Base-by-base conservation (phyloP, 2,888 invertebrate species). In the Trissolcus japonicus region DNA sequence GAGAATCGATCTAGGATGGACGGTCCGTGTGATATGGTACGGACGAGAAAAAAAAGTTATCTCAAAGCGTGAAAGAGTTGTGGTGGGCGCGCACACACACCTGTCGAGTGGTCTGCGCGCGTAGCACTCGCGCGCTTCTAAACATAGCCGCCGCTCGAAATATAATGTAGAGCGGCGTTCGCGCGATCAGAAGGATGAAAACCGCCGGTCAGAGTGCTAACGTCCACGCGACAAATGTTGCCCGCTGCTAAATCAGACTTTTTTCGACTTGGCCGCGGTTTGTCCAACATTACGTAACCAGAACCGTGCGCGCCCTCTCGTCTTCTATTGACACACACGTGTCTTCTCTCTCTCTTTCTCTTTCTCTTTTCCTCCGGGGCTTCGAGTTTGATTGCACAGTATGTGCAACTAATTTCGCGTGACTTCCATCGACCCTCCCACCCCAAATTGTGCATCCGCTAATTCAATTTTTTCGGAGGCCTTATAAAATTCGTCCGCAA, bases 111-210 rank as follows among this genome's bases (percentile, higher is more conserved):
- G 59, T 75, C 66, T 57, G 59, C 68, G 76, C 68, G 21, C 19
- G 53, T 75, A 79, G 81, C 71, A 81, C 82, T 25, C 25, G 25
- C 79, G 80, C 25, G 75, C 78, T 80, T 82, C 88, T 87, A 88
- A 88, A 87, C 83, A 85, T 88, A 88, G 87, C 84, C 80, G 79
- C 82, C 82, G 84, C 88, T 87, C 85, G 83, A 88, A 88, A 88
- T 88, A 87, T 87, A 86, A 86, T 86, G 82, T 83, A 83, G 84
- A 84, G 82, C 83, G 81, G 84, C 82, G 81, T 84, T 83, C 82
- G 46, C 62, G 46, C 62, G 71, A 68, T 68, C 72, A 59, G 68
- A 76, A 59, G 50, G 65, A 73, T 66, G 67, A 57, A 67, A 63
- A 50, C n/a, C 46, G 46, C 16, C 35, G 46, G 16, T 16, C n/a